Percentiles rank a stretch among this genome's conserved stretches.
phyloP scores from a whole-genome alignment of 2,113 vertebrate species.

The Synodontis membranacea region DNA sequence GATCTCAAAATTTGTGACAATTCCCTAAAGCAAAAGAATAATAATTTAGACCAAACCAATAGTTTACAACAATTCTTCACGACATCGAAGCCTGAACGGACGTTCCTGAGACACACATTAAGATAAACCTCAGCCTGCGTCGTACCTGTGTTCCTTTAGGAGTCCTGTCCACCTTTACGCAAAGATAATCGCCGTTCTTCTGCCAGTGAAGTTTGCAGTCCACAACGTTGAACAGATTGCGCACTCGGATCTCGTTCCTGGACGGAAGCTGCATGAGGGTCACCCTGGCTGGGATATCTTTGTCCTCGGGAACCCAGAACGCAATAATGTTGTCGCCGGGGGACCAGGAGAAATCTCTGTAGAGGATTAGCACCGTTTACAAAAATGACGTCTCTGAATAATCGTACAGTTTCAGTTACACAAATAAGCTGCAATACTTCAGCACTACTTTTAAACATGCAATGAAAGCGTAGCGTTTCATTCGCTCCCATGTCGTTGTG shows the following conservation, averaged over 20 bases:
- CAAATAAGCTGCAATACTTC: not conserved
- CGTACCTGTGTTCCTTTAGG: slow-evolving; percentile 92
- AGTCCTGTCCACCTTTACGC: slow-evolving; percentile 96
- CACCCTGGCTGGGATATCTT: slow-evolving; percentile 96
- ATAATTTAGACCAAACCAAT: not conserved
- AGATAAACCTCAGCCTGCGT: accelerated
- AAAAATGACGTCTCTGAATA: not conserved
- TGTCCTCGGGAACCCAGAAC: slow-evolving; percentile 98
- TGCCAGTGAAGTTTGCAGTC: slow-evolving; percentile 99
- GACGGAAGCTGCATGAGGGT: slow-evolving; percentile 96
- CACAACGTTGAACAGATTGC: slow-evolving; percentile 96
- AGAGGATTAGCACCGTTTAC: not conserved
- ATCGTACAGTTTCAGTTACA: not conserved
- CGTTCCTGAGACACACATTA: no score
- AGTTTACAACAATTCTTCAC: not conserved
- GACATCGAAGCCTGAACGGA: no score
- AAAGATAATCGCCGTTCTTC: slow-evolving; percentile 95
- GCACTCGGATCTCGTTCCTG: slow-evolving; percentile 92
- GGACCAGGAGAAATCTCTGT: slow-evolving; percentile 98
- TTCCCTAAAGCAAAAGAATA: slow-evolving; percentile 75
- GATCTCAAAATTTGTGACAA: slow-evolving; percentile 99
- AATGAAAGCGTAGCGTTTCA: not conserved
- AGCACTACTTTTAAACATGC: not conserved
- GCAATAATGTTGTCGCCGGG: slow-evolving; percentile 97
- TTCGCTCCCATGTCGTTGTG: no score